Conservation (phyloP, 2,797 vertebrate genomes). For the Danionella dracula region DNA sequence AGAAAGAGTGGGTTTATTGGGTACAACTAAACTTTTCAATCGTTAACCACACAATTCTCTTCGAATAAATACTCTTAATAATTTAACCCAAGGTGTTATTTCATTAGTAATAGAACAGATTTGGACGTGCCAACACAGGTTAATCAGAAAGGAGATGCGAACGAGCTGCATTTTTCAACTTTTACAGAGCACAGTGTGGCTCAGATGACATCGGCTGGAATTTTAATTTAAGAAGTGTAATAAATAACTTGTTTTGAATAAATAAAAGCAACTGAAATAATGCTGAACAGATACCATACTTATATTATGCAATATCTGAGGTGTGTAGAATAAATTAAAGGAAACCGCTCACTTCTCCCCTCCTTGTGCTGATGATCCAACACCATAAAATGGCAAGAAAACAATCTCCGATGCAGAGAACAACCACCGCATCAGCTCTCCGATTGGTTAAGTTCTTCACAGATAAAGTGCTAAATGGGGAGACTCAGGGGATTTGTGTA, state of each 20-base stretch:
- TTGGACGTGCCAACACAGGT: constrained; percentile 13
- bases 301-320: constrained; percentile 71
- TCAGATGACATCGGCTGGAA: constrained; percentile 56
- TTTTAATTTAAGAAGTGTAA: constrained; percentile 69
- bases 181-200: constrained; percentile 70
- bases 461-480: constrained; percentile 76
- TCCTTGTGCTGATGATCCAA: constrained; percentile 58
- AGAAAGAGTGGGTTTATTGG: constrained; percentile 61
- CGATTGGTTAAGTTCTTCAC: constrained; percentile 58
- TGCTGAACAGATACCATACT: constrained; percentile 78
- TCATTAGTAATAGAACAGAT: constrained; percentile 51
- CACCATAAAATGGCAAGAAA: constrained; percentile 51
- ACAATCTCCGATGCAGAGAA: constrained; percentile 20
- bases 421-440: constrained; percentile 48
- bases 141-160: constrained; percentile 12
- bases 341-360: constrained; percentile 31
- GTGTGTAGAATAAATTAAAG: constrained; percentile 63
- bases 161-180: constrained; percentile 66
- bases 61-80: constrained; percentile 71
- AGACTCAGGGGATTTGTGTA: constrained; percentile 65
- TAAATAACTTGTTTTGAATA: constrained; percentile 64
- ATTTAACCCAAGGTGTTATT: constrained; percentile 60
- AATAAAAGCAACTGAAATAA: constrained; percentile 76
- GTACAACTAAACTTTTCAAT: constrained; percentile 61
- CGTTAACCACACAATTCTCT: constrained; percentile 59